phyloP scores from a whole-genome alignment of 2,888 invertebrate species.

The Brachynemurus nebulosus region DNA sequence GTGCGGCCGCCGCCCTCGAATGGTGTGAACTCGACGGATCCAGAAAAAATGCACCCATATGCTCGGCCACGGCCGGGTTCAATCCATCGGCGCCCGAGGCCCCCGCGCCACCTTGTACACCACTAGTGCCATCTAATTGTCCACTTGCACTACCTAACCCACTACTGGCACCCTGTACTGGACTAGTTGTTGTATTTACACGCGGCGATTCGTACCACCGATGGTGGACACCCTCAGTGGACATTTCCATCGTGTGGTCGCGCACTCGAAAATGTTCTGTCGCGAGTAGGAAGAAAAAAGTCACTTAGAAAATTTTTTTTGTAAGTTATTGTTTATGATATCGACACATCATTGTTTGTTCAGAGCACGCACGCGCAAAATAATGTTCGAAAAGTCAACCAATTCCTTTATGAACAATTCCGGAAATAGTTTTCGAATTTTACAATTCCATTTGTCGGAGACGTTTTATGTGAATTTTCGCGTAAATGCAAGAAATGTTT shows the following conservation, averaged over 20 bases:
- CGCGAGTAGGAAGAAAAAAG: too few relatives aligned
- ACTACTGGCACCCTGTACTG: constrained; percentile 26
- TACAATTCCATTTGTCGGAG: too few relatives aligned
- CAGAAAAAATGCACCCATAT: constrained; percentile 34
- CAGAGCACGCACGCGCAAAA: background rate
- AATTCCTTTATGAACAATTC: background rate
- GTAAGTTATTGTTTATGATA: background rate
- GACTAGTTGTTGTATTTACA: constrained; percentile 30
- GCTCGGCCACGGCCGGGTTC: constrained; percentile 32
- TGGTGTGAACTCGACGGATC: constrained; percentile 27
- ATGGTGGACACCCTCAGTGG: constrained; percentile 31
- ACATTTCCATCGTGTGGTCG: constrained; percentile 39
- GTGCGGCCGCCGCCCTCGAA: constrained; percentile 29
- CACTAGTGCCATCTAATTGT: constrained; percentile 13
- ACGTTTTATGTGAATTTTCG: too few relatives aligned
- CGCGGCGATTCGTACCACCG: constrained; percentile 35
- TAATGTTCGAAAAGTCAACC: background rate
- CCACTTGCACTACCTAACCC: constrained; percentile 19
- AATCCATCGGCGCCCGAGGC: constrained; percentile 24
- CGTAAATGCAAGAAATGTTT: too few relatives aligned
- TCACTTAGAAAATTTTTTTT: background rate
- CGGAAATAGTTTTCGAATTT: too few relatives aligned
- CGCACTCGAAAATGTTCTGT: too few relatives aligned
- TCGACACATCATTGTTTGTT: background rate
- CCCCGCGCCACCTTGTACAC: constrained; percentile 12